Evolutionary conservation across 1,140 invertebrate genomes (phyloP).

Genomic region (Microplitis mediator): DNA sequence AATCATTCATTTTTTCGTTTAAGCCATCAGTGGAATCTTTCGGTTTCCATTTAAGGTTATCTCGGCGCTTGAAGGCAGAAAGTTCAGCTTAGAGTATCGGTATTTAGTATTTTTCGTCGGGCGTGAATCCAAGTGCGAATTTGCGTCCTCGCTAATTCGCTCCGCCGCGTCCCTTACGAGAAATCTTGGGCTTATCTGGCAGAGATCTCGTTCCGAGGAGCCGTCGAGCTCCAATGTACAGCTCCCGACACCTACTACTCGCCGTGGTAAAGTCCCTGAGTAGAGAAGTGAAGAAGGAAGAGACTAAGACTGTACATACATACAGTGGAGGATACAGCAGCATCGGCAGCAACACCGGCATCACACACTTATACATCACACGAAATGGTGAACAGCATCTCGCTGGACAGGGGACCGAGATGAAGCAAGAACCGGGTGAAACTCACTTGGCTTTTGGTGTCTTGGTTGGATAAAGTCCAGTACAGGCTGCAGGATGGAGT

Average conservation of each 20-base stretch:
- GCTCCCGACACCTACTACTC: conserved; percentile 18
- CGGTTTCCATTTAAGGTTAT: too few species aligned
- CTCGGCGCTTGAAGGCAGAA: too few species aligned
- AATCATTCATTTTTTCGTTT: neutral
- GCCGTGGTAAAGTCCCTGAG: neutral
- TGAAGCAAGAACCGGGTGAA: neutral
- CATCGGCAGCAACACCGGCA: conserved; percentile 1
- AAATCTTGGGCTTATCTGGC: conserved; percentile 10
- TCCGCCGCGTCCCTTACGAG: neutral
- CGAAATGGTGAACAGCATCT: too few species aligned
- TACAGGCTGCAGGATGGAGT: neutral
- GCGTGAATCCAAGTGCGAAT: conserved; percentile 24
- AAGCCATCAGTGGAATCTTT: neutral
- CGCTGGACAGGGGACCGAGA: neutral
- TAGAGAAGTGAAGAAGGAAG: conserved; percentile 1
- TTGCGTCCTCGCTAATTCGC: conserved; percentile 27
- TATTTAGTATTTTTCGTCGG: conserved; percentile 2
- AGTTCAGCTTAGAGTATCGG: too few species aligned
- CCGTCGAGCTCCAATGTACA: neutral
- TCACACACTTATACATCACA: neutral
- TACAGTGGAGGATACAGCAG: neutral
- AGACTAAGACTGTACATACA: neutral
- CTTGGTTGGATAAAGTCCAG: too few species aligned
- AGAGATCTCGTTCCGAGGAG: neutral
- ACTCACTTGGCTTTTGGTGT: neutral